Percentiles rank a stretch among this genome's conserved stretches.
Conservation (phyloP, 2,797 vertebrate species). For the Chiloscyllium punctatum region DNA sequence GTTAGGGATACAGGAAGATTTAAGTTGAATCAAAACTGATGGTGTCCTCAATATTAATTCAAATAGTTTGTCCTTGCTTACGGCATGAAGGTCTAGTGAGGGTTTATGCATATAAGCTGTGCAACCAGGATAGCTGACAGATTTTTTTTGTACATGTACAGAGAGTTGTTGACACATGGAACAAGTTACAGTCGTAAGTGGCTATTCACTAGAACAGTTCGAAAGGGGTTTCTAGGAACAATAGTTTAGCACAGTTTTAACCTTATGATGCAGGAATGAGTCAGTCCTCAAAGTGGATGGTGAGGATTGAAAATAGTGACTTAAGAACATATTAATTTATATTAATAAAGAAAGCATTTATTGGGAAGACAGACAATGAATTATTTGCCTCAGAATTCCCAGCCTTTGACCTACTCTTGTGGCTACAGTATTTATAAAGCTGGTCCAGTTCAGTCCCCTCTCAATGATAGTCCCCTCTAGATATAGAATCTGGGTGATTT, state of each 20-base stretch:
- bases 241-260: not conserved
- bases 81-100: not conserved
- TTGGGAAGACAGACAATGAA: too few species aligned
- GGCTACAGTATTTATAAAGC: too few species aligned
- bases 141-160: not conserved
- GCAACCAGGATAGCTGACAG: not conserved
- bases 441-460: too few species aligned
- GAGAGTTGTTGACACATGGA: not conserved
- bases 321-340: not conserved
- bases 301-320: not conserved
- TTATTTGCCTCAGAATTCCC: too few species aligned
- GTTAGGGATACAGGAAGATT: not conserved
- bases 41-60: not conserved
- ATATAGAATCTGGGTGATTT: too few species aligned
- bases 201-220: not conserved
- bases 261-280: not conserved
- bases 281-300: not conserved
- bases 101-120: not conserved
- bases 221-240: not conserved
- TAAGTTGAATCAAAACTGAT: not conserved
- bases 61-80: not conserved
- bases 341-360: not conserved
- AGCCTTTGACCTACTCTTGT: too few species aligned
- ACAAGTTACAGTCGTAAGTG: not conserved
- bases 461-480: too few species aligned